Evolutionary conservation across 2,888 invertebrate genomes (phyloP).

Genomic region (Drosophila meridiana): DNA sequence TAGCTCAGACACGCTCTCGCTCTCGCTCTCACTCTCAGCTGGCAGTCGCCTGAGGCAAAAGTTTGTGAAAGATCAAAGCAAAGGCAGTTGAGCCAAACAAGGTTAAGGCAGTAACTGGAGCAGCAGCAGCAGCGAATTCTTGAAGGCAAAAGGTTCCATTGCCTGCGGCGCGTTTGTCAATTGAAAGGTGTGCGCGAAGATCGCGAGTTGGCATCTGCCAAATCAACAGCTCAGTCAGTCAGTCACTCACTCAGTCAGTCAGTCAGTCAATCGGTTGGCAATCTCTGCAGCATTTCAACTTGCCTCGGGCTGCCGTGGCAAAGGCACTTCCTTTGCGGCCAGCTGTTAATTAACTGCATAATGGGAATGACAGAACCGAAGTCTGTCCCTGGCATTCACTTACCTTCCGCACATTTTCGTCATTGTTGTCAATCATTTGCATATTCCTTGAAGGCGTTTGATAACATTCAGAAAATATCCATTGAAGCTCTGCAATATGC

Average conservation of each 20-base stretch:
- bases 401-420: constrained; percentile 7
- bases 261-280: neutral
- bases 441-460: constrained; percentile 11
- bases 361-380: constrained; percentile 27
- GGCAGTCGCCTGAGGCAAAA: constrained; percentile 49
- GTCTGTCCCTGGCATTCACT: constrained; percentile 25
- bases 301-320: constrained; percentile 51
- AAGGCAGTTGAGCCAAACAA: constrained; percentile 3
- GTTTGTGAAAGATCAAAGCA: constrained; percentile 41
- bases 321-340: constrained; percentile 73
- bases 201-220: constrained; percentile 61
- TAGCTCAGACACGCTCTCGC: neutral
- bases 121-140: neutral
- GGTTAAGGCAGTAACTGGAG: constrained; percentile 4
- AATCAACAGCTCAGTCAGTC: constrained; percentile 15
- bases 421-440: constrained; percentile 34
- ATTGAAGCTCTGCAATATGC: neutral
- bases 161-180: constrained; percentile 65
- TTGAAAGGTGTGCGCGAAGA: constrained; percentile 63
- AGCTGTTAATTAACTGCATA: constrained; percentile 77
- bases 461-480: neutral
- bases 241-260: neutral
- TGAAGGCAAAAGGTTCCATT: constrained; percentile 17
- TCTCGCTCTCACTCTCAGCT: constrained; percentile 49
- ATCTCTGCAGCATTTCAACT: constrained; percentile 3